These are phyloP conservation scores for Thalassarche chlororhynchos DNA, from an alignment of 2,113 vertebrate genomes.

Conservation along the genomic window DNA sequence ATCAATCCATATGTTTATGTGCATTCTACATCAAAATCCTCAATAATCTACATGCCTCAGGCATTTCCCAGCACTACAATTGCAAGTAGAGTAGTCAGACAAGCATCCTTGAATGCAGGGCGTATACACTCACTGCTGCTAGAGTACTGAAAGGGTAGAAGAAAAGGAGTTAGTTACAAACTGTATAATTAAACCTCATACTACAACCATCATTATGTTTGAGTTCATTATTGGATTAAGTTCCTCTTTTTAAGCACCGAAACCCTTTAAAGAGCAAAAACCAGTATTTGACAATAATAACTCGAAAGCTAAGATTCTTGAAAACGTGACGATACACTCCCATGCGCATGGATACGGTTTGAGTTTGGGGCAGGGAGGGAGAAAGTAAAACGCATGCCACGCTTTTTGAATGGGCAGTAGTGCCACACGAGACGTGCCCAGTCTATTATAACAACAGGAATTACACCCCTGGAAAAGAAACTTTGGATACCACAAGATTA, in stretches of 20 bases:
- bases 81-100: background rate
- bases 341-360: accelerated
- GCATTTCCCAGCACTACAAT: background rate
- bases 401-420: background rate
- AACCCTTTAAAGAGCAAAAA: background rate
- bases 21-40: background rate
- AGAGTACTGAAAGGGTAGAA: background rate
- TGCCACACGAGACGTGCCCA: background rate
- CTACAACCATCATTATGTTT: background rate
- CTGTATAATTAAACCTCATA: background rate
- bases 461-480: background rate
- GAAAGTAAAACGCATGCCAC: background rate
- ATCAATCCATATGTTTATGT: background rate
- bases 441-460: background rate
- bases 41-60: background rate
- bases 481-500: background rate
- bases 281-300: background rate
- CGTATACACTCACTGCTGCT: background rate
- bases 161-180: background rate
- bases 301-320: background rate
- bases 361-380: background rate
- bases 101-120: background rate
- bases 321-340: accelerated
- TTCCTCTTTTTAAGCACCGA: background rate
- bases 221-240: background rate